These are phyloP conservation scores for Plumapathes pennacea DNA, from an alignment of 92 coral and sea anemone genomes.

Conservation along the genomic window DNA sequence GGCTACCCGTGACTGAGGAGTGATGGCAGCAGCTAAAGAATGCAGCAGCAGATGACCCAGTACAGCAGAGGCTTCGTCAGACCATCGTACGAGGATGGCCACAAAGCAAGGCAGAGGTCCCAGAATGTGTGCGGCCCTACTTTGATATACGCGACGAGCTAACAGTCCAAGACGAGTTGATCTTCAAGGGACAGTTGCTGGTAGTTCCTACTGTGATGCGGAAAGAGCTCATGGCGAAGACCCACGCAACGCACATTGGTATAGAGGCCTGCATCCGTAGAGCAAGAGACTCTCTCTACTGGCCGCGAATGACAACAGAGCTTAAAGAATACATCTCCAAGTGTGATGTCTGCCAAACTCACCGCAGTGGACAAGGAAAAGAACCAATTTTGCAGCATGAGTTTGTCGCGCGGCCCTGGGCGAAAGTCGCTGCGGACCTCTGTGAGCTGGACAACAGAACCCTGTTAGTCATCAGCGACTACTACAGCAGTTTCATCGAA, in stretches of 20 bases:
- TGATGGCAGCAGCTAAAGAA: slow-evolving; percentile 43
- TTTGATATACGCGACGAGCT: slow-evolving; percentile 6
- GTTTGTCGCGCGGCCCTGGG: slow-evolving; percentile 27
- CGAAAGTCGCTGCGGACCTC: slow-evolving; percentile 44
- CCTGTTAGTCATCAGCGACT: slow-evolving; percentile 35
- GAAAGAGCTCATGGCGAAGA: not conserved
- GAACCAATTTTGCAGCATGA: slow-evolving; percentile 6
- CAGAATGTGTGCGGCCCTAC: slow-evolving; percentile 40
- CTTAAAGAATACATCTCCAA: slow-evolving; percentile 7
- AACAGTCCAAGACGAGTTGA: slow-evolving; percentile 44
- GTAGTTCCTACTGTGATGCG: not conserved
- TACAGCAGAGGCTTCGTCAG: slow-evolving; percentile 32
- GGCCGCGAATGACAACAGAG: slow-evolving; percentile 17
- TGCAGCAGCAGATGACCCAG: slow-evolving; percentile 45
- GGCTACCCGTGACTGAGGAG: slow-evolving; percentile 4
- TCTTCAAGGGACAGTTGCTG: slow-evolving; percentile 50
- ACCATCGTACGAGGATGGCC: slow-evolving; percentile 38
- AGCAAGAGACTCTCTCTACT: slow-evolving; percentile 6
- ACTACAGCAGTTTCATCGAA: slow-evolving; percentile 42
- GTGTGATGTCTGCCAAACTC: slow-evolving; percentile 5
- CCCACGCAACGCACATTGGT: slow-evolving; percentile 9
- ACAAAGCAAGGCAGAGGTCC: slow-evolving; percentile 20
- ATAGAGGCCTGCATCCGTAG: slow-evolving; percentile 4
- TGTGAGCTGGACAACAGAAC: slow-evolving; percentile 46
- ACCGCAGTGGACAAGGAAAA: not conserved